phyloP scores from a whole-genome alignment of 2,797 vertebrate genomes.

The Tenualosa thibaudeaui region DNA sequence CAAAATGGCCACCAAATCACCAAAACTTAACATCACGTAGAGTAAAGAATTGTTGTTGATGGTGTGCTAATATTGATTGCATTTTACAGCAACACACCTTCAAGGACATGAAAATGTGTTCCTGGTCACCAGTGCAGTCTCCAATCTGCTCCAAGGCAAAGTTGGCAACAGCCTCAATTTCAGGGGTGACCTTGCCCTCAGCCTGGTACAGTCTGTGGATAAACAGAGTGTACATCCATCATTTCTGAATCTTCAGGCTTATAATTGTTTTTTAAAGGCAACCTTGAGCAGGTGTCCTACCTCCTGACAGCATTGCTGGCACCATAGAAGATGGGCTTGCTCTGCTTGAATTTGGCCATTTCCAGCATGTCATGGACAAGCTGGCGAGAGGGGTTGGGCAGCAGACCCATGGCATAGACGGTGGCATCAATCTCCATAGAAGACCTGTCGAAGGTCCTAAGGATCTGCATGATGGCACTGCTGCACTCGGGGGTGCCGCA shows the following conservation, averaged over 20 bases:
- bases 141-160: constrained; percentile 80
- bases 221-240: constrained; percentile 9
- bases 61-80: not conserved
- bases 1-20: constrained; percentile 17
- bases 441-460: constrained; percentile 73
- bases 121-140: constrained; percentile 81
- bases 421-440: constrained; percentile 77
- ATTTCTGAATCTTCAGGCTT: not conserved
- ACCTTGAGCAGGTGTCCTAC: constrained; percentile 64
- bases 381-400: constrained; percentile 81
- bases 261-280: not conserved
- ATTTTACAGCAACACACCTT: constrained; percentile 73
- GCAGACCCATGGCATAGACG: constrained; percentile 83
- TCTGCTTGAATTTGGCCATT: constrained; percentile 82
- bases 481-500: constrained; percentile 91
- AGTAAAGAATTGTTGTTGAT: not conserved
- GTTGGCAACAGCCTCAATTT: constrained; percentile 79
- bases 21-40: not conserved
- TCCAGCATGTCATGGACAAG: constrained; percentile 84
- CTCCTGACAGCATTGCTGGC: constrained; percentile 86
- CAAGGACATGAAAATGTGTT: constrained; percentile 82
- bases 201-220: constrained; percentile 76
- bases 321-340: constrained; percentile 87
- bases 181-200: constrained; percentile 69
- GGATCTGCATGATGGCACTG: constrained; percentile 82